Evolutionary conservation across 2,888 invertebrate species (phyloP), one percentile per base, ranked within the genome.

Genomic region (Bruchidius siliquastri): DNA sequence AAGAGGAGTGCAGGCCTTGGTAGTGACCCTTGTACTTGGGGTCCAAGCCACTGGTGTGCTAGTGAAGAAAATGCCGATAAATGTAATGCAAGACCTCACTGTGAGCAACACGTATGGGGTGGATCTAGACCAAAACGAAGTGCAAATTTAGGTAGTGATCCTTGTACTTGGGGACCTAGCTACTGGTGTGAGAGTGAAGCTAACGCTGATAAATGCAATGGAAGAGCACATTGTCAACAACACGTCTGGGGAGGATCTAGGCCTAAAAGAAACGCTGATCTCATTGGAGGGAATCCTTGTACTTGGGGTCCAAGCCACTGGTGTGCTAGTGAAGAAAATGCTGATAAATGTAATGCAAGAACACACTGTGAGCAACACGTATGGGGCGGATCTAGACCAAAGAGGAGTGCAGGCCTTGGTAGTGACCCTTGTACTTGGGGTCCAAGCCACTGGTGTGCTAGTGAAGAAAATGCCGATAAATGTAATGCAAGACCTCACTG

Each of bases 371-470:
- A 68, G 22, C 8, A 21, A 21, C 8, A 68, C 18, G 68, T 68
- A n/a, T 68, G 68, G 68, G 21, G 21, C 8, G 68, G 68, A 3
- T 21, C 68, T 67, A 21, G 22, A 68, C 68, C 68, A 68, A 68
- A 68, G 13, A 68, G 68, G 20, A 22, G 22, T 68, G 68, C 22
- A 68, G 21, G 21, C 18, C 20, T 68, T 6, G 68, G 68, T 21
- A 26, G 70, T 20, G 26, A 26, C n/a, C 20, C 49, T 20, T 71
- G 71, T 67, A 22, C 67, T 13, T 67, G 22, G 20, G 71, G 71
- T 18, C 93, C 94, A 0, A 86, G 90, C 0, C 94, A 92, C 82
- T 94, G 94, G 94, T 95, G 94, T 85, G 87, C 86, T 72, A 89
- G 88, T 78, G 80, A 84, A 69, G 82, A 82, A 68, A 85, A 86